Evolutionary conservation across 2,888 invertebrate genomes (phyloP), one percentile per base, ranked within the genome.

Genomic region (Elgonia sp.): DNA sequence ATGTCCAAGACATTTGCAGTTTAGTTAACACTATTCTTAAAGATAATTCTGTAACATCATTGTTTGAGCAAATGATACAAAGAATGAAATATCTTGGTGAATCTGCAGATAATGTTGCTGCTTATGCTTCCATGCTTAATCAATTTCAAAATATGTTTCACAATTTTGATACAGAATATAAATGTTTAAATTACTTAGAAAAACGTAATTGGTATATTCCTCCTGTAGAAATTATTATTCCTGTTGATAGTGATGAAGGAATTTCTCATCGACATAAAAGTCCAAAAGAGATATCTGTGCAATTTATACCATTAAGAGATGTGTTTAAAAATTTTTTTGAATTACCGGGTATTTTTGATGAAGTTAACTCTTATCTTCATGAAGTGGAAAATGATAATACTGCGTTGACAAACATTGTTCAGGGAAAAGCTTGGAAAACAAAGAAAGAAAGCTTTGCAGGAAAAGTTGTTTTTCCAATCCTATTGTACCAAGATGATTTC

Each of bases 251-350:
- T n/a, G n/a, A n/a, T n/a, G n/a, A n/a, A n/a, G n/a, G n/a, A n/a
- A n/a, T n/a, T n/a, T n/a, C n/a, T n/a, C n/a, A n/a, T n/a, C n/a
- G n/a, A n/a, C n/a, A 50, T 3, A 2, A 50, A 50, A 50, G 50
- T 50, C 57, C 57, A 18, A 57, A 57, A 57, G 14, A 57, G n/a
- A 55, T 53, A 70, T 70, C 53, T 8, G 29, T 70, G 16, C 16
- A 50, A 18, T 70, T 70, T 53, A 72, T 89, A 65, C 82, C 86
- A 50, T n/a, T 88, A 53, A 39, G 79, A 21, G 60, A 67, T 18
- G 86, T 86, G 14, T 72, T 89, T 7, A 53, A 86, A 73, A 81
- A 80, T 29, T 57, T 88, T 69, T 88, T 88, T 29, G 73, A 89
- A 85, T 65, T 88, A 5, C 88, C 86, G 14, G 40, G 65, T 69